Evolutionary conservation across 2,113 vertebrate genomes (phyloP).

Genomic region (Vulpes vulpes): DNA sequence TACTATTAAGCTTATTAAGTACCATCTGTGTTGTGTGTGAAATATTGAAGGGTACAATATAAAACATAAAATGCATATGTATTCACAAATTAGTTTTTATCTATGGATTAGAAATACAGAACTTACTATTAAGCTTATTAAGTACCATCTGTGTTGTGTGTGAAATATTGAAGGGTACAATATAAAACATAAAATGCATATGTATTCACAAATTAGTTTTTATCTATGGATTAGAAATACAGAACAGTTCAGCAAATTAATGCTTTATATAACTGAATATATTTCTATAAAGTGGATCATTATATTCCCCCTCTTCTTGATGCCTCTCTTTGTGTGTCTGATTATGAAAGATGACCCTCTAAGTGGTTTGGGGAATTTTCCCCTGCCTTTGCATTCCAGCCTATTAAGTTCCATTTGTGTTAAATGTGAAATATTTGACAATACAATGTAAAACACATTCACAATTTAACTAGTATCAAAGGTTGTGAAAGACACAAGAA

Average conservation of each 20-base stretch:
- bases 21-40: constrained; percentile 38
- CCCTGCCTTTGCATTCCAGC: not conserved
- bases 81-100: constrained; percentile 31
- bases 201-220: constrained; percentile 25
- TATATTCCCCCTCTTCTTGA: not conserved
- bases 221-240: constrained; percentile 19
- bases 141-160: constrained; percentile 15
- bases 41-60: constrained; percentile 27
- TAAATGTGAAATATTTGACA: constrained; percentile 49
- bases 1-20: constrained; percentile 49
- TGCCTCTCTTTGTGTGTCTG: not conserved
- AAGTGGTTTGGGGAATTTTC: not conserved
- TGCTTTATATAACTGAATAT: not conserved
- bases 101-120: constrained; percentile 22
- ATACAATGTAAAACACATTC: constrained; percentile 22
- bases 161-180: constrained; percentile 43
- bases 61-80: constrained; percentile 38
- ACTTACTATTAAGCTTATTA: not conserved
- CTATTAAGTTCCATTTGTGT: not conserved
- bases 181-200: constrained; percentile 43
- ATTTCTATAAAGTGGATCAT: not conserved
- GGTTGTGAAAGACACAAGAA: constrained; percentile 15
- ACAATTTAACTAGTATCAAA: not conserved
- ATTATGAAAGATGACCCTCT: not conserved
- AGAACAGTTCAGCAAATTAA: constrained; percentile 18